Conservation (phyloP, 2,113 vertebrate genomes). For the Oplegnathus fasciatus region DNA sequence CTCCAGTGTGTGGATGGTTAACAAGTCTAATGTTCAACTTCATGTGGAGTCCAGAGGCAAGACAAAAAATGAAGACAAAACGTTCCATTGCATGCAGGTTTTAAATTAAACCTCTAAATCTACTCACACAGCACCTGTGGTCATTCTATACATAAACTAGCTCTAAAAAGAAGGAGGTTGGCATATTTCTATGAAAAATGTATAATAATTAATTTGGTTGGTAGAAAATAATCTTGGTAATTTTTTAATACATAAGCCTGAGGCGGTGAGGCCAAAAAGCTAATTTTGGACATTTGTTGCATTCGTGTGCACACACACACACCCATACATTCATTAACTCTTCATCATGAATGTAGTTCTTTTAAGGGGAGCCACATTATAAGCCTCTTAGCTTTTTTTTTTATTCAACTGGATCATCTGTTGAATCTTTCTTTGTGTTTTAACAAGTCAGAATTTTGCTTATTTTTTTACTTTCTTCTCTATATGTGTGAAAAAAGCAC, state of each 20-base stretch:
- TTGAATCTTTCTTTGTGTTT: constrained; percentile 12
- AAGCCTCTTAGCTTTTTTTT: background rate
- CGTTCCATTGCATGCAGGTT: background rate
- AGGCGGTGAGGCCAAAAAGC: constrained; percentile 3
- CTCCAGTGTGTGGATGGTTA: background rate
- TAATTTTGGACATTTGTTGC: constrained; percentile 5
- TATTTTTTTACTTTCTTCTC: background rate
- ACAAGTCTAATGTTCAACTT: background rate
- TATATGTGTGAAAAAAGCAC: background rate
- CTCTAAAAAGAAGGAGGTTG: background rate
- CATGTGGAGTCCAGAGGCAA: background rate
- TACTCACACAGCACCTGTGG: background rate
- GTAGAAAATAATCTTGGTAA: constrained; percentile 3
- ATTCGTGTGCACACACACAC: background rate
- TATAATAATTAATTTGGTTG: constrained; percentile 22
- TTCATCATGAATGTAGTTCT: constrained; percentile 16
- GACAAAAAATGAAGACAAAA: background rate
- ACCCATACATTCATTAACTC: background rate
- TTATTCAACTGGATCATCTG: background rate
- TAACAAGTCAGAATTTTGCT: background rate
- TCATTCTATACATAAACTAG: background rate
- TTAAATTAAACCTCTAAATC: constrained; percentile 9
- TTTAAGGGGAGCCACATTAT: constrained; percentile 10
- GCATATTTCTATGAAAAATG: constrained; percentile 3
- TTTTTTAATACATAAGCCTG: constrained; percentile 17